Base-by-base conservation (phyloP, 2,113 vertebrate species). In the Cyprinus carpio region DNA sequence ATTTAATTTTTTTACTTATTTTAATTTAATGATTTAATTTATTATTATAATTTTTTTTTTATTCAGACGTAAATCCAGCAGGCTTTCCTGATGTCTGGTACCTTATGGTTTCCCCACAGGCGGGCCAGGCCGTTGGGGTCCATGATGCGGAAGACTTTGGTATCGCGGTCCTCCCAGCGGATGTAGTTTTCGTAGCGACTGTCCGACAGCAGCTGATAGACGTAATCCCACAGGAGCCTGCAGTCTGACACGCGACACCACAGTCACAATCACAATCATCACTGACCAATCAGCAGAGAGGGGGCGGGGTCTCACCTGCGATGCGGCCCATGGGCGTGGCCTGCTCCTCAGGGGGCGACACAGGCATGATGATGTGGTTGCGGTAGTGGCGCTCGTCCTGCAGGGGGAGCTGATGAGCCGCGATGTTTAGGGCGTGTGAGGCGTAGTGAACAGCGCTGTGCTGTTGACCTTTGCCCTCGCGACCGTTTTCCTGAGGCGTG, bases 51-150 rank as follows among this genome's bases (percentile, higher is more conserved):
- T 6, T 8, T 3, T 0, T 3, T 23, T 58, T 58, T 1, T 58
- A 58, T 23, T 58, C 40, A 8, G 40, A 40, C 1, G 40, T 40
- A 40, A 40, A 58, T 58, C 9, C 40, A 0, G 40, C 40, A 43
- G 9, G 40, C 16, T 51, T 46, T 16, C 2, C 4, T 5, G 49
- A 1, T 0, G 15, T 51, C 49, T 51, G 49, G 49, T 51, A 99
- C 98, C 96, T 99, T 99, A 92, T 99, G 98, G 91, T 99, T 99
- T 29, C 98, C 98, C 98, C 98, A 99, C 60, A 99, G 95, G 75
- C 97, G 96, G 90, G 98, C 98, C 91, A 99, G 95, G 90, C 98
- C 98, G 0, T 99, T 99, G 88, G 98, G 98, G 93, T 99, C 98
- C 95, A 99, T 97, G 93, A 99, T 99, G 87, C 98, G 96, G 94